Evolutionary conservation across 1,140 invertebrate genomes (phyloP), one percentile per base, ranked within the genome.

Genomic region (Tyrophagus putrescentiae): DNA sequence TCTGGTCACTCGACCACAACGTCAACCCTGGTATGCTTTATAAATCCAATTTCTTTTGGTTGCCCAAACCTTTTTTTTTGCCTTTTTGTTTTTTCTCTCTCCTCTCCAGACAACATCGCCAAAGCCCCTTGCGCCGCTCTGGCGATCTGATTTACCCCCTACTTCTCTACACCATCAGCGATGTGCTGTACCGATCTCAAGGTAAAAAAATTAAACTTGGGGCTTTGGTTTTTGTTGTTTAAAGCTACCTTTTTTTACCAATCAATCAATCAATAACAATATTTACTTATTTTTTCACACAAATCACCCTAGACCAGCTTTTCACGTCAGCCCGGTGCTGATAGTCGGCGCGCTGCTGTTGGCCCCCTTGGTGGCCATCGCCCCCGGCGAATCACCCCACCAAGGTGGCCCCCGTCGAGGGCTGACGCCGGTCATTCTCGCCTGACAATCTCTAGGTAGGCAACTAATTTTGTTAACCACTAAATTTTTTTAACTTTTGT

Each of bases 91-190:
- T n/a, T n/a, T n/a, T n/a, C n/a, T n/a, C n/a, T n/a, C n/a, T n/a
- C n/a, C n/a, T n/a, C n/a, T n/a, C n/a, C n/a, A n/a, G 93, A 98
- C 70, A 97, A 97, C 72, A 82, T 98, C 48, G 91, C 93, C 9
- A 96, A 92, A 42, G 93, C 93, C 11, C 92, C 97, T 65, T 92
- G 91, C 39, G 91, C 93, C 5, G 92, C 88, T 69, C 76, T 97
- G 92, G 92, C 23, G 92, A 96, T 75, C 76, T 96, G 39, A 90
- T 83, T 31, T 93, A 91, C 3, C 76, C 95, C 60, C 80, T 18
- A 6, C 31, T 64, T 4, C 29, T 64, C 2, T 56, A 57, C 27
- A 52, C 32, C 9, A 60, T 65, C 28, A 41, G 27, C 21, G 6
- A 60, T 1, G 16, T 39, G 4, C 28, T 65, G 4, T 64, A 44